Base-by-base conservation (phyloP, 2,797 vertebrate species). In the Neomorphus geoffroyi region DNA sequence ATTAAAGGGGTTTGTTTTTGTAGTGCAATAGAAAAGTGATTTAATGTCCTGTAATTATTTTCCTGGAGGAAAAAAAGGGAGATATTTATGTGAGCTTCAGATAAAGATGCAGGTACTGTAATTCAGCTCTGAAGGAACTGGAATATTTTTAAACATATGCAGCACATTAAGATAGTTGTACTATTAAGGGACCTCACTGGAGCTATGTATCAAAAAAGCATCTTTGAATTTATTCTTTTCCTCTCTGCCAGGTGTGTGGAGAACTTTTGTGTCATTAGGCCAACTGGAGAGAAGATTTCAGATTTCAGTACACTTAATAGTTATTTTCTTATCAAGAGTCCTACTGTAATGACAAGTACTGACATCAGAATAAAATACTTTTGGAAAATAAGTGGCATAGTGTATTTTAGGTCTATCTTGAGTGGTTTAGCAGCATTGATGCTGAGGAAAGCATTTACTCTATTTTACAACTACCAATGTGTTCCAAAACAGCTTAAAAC, bases 1-100 rank as follows among this genome's bases (percentile, higher is more conserved):
- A 94, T 91, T 37, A 88, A 86, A 95, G 77, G 46, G 10, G 82
- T 97, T 96, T 96, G 53, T 90, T 92, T 92, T 93, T 62, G 43
- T 70, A 91, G 89, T 32, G 81, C 3, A 4, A 41, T 75, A 41
- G 90, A 95, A 90, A 93, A 97, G 51, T 94, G 96, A 97, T 97
- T 94, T 97, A 96, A 80, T 88, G 65, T 82, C 86, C 79, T 64
- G 16, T 97, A 95, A 94, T 96, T 96, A 94, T 95, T 96, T 96
- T 95, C 86, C 85, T 87, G 90, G 88, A 92, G 57, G 19, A 78
- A 86, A 46, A 87, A 87, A 91, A 86, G 86, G 18, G 91, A 65
- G 28, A 54, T 81, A 94, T 86, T 97, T 93, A 88, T 92, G 53
- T 88, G 81, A 91, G 45, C 84, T 70, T 86, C 94, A 90, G 67